Evolutionary conservation across 2,113 vertebrate species (phyloP), one percentile per base, ranked within the genome.

Genomic region (Dicerorhinus sumatrensis): DNA sequence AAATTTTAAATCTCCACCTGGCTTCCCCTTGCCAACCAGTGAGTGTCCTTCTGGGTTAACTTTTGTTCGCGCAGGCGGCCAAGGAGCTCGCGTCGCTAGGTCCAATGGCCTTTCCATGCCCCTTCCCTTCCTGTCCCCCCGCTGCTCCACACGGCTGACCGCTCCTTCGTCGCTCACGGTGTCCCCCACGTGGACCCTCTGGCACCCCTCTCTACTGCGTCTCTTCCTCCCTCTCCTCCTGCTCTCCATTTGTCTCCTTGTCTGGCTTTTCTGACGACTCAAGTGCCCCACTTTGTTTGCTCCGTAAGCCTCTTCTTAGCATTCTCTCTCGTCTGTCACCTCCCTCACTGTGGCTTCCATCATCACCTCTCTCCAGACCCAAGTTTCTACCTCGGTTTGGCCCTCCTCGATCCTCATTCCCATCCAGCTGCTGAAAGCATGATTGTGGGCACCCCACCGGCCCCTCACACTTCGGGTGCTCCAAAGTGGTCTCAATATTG

Each of bases 1-100:
- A 93, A 96, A 93, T 96, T 91, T 97, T n/a, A 27, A 63, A 31
- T 75, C 91, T 97, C 89, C 91, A 97, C 96, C 95, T 96, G 95
- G 91, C 91, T 96, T 94, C 72, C 77, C 91, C 91, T 96, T 65
- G 87, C 92, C 83, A 91, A 82, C 89, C 92, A 93, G 92, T 18
- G 87, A 96, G 76, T 93, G 84, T 90, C 91, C 96, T 97, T 96
- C 93, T 95, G 95, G 80, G 76, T 62, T 98, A 86, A 95, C 87
- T 88, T 87, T 87, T 88, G 94, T 94, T 88, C 93, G 81, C 12
- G 0, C n/a, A 1, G 62, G 84, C 63, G 2, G 5, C 76, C 84
- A 63, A 5, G 90, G 91, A 95, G 88, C 75, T 82, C 0, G 36
- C 72, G 83, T 67, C 90, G 80, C 48, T 96, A 75, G 77, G 77